Evolutionary conservation across 2,888 invertebrate genomes (phyloP), one percentile per base, ranked within the genome.

Genomic region (Gymnoscelis rufifasciata): DNA sequence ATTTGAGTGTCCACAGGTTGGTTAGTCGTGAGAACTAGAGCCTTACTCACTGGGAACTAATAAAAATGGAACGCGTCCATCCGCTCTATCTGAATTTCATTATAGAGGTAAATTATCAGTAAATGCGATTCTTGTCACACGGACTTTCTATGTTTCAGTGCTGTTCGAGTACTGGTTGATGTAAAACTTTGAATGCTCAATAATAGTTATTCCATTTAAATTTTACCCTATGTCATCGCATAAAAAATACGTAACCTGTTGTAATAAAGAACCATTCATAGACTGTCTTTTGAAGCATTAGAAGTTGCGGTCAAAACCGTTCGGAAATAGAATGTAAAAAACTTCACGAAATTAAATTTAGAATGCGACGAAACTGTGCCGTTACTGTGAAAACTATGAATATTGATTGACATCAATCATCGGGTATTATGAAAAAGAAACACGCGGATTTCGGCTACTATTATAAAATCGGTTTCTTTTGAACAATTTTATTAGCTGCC

Each of bases 401-500:
- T 69, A 71, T 68, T 70, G 75, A 79, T 74, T 73, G 73, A 75
- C 74, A 70, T 60, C 57, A 47, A 56, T 68, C 64, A 66, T 68
- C 62, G 55, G 46, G 36, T 39, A 58, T 52, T 51, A 56, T 52
- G 52, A 51, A 56, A 52, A 40, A 57, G 59, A 65, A 67, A 64
- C 38, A 52, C 30, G 55, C 58, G 54, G 70, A 77, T 78, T 74
- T 74, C 64, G 67, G 68, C 72, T 68, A 69, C 71, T 60, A 68
- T 67, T 64, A 73, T 76, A 76, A 72, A 19, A 78, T 76, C 80
- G 79, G 78, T 59, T 54, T 70, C 82, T 83, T 35, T 82, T 82
- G 78, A 82, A 81, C 68, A 66, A 69, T 79, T 83, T 82, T 82
- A 83, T 80, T 79, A 71, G 75, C 59, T 64, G 74, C 70, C 66